Evolutionary conservation across 2,888 invertebrate species (phyloP), one percentile per base, ranked within the genome.

Genomic region (Julus scandinavius): DNA sequence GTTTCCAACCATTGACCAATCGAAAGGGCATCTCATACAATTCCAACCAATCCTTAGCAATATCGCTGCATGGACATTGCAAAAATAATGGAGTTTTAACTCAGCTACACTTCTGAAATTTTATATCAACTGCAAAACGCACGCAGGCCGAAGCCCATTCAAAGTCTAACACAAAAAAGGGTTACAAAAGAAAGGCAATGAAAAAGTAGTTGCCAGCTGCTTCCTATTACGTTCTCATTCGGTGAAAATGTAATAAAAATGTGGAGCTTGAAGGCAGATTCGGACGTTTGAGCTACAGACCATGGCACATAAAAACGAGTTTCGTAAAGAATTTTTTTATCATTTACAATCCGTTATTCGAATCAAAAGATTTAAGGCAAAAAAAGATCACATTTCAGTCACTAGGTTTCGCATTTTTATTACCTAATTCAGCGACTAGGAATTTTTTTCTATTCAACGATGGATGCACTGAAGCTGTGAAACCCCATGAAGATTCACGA

Each of bases 241-340:
- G 17, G 84, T 17, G 84, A 84, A 84, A 84, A 84, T n/a, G 41
- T 29, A 84, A 84, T 84, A 84, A 84, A 84, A 84, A 84, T 84
- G 15, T 41, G 40, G 15, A 15, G 38, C 84, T 84, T 5, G 40
- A n/a, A 84, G 40, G 41, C 29, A 84, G 84, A 84, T 40, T 84
- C 17, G 84, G 84, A 84, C 84, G 3, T 38, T 84, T 41, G 41
- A 38, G 20, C 84, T 84, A 38, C 84, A 38, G 41, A 38, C 40
- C 40, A 40, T 84, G 84, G 41, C 38, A 15, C 29, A 84, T 41
- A 84, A 84, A 84, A 84, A 17, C 38, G 84, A 29, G 13, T 41
- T 84, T 84, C 38, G 41, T 84, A 41, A 17, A 40, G 84, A 38
- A 15, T 40, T 41, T 41, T 45, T 45, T 83, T 40, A 84, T 41